These are phyloP conservation scores for Polietes domitor DNA, from an alignment of 2,888 invertebrate species.

Conservation along the genomic window DNA sequence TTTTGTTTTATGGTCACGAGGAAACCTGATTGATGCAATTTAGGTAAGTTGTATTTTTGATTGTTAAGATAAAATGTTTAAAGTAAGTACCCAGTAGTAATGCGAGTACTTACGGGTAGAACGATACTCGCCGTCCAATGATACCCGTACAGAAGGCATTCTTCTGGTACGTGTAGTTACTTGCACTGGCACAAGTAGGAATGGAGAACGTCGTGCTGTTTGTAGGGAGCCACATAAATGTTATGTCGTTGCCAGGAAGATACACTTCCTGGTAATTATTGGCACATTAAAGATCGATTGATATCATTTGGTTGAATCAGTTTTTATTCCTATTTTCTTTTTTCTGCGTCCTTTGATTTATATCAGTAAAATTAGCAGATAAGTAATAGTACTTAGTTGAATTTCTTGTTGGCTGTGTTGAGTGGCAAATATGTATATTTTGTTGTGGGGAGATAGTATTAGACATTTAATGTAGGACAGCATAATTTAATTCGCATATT, in stretches of 20 bases:
- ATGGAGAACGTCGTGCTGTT: background rate
- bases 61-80: constrained; percentile 63
- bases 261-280: constrained; percentile 67
- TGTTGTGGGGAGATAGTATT: background rate
- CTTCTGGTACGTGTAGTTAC: background rate
- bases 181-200: constrained; percentile 22
- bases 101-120: background rate
- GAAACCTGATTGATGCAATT: constrained; percentile 67
- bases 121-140: background rate
- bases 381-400: background rate
- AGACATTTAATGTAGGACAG: background rate
- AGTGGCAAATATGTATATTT: constrained; percentile 33
- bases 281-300: constrained; percentile 64
- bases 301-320: constrained; percentile 58
- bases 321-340: constrained; percentile 40
- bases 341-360: constrained; percentile 15
- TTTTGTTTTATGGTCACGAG: constrained; percentile 63
- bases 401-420: constrained; percentile 16
- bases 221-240: constrained; percentile 31
- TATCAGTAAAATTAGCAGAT: background rate
- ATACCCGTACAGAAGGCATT: background rate
- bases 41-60: constrained; percentile 62
- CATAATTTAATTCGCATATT: constrained; percentile 43
- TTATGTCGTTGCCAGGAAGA: constrained; percentile 6
- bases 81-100: constrained; percentile 33